Evolutionary conservation across 2,888 invertebrate genomes (phyloP).

Genomic region (Drosophila longiperda): DNA sequence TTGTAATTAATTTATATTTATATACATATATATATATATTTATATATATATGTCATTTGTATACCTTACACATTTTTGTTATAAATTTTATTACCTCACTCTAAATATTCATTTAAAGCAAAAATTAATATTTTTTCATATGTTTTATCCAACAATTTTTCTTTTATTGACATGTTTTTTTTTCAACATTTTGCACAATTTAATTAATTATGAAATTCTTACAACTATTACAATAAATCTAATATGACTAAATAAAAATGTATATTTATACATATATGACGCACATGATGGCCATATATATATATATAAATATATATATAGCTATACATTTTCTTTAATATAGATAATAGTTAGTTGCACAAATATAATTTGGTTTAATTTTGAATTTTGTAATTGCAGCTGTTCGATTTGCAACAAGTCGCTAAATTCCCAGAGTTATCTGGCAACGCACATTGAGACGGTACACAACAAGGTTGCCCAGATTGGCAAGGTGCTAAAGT

Average conservation of each 20-base stretch:
- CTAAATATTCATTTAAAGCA: not conserved
- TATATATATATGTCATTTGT: too few relatives aligned
- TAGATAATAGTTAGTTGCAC: not conserved
- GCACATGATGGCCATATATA: not conserved
- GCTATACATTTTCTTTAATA: not conserved
- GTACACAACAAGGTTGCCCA: conserved; percentile 71
- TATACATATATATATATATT: not conserved
- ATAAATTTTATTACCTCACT: not conserved
- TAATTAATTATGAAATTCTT: not conserved
- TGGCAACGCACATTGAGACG: conserved; percentile 73
- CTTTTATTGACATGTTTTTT: not conserved
- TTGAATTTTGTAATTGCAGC: conserved; percentile 21
- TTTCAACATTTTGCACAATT: not conserved
- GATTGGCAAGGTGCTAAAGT: conserved; percentile 61
- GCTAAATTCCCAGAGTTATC: conserved; percentile 67
- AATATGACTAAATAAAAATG: not conserved
- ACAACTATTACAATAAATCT: not conserved
- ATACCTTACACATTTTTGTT: not conserved
- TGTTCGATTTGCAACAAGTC: conserved; percentile 71
- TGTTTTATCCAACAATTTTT: not conserved
- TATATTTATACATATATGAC: not conserved
- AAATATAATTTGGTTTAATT: not conserved
- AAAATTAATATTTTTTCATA: not conserved
- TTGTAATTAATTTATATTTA: not conserved
- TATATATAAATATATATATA: not conserved